Conservation (phyloP, 2,113 vertebrate species). For the Gnathonemus longibarbis region DNA sequence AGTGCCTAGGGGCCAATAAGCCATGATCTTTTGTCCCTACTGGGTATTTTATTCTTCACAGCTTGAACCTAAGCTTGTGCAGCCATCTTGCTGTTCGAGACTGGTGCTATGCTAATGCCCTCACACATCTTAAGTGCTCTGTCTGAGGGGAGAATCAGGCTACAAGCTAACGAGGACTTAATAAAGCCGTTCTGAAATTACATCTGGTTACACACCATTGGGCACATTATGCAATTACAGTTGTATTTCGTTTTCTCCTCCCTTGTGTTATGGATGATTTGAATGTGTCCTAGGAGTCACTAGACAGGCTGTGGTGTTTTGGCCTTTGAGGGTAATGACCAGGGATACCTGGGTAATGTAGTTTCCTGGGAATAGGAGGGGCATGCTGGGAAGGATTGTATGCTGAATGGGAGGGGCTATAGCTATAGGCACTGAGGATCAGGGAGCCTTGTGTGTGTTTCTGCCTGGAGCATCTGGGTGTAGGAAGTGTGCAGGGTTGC, state of each 20-base stretch:
- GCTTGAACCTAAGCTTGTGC: neutral
- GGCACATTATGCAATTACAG: slow-evolving; percentile 16
- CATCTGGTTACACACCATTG: slow-evolving; percentile 18
- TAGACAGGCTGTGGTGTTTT: too few species aligned
- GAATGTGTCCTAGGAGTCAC: neutral
- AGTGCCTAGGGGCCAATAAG: slow-evolving; percentile 16
- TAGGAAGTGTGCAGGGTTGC: neutral
- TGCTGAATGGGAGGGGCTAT: neutral
- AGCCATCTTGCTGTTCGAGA: neutral
- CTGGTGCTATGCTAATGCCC: neutral
- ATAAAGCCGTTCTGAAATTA: slow-evolving; percentile 19
- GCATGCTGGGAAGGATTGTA: neutral
- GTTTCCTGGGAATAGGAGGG: neutral
- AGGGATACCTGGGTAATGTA: neutral
- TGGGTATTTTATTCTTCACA: neutral
- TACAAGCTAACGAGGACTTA: slow-evolving; percentile 14
- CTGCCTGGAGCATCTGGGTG: neutral
- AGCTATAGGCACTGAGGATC: neutral
- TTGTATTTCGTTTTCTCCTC: slow-evolving; percentile 8
- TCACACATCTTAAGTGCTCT: neutral
- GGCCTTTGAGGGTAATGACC: neutral
- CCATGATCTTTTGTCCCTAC: slow-evolving; percentile 17
- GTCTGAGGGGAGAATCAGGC: slow-evolving; percentile 9
- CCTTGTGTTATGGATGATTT: slow-evolving; percentile 2
- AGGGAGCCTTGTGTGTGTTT: neutral